phyloP scores from a whole-genome alignment of 2,113 vertebrate genomes.

The Ciconia stormi region DNA sequence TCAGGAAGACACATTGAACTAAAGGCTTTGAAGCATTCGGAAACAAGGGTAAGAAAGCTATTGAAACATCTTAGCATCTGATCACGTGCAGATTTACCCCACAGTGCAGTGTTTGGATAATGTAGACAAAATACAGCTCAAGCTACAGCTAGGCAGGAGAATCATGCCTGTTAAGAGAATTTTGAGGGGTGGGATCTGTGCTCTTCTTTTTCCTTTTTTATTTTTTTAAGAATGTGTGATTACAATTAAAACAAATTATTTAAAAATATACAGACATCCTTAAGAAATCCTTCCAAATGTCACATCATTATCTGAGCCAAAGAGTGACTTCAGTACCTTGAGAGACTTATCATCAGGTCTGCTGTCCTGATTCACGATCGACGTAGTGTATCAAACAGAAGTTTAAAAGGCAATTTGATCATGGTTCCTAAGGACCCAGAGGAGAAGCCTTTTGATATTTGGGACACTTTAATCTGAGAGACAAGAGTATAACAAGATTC shows the following conservation, averaged over 20 bases:
- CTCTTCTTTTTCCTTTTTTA: neutral
- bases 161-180: neutral
- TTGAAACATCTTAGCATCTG: neutral
- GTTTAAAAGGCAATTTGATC: neutral
- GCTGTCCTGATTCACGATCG: neutral
- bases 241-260: neutral
- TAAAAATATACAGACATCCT: neutral
- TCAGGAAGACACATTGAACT: neutral
- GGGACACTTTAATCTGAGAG: neutral
- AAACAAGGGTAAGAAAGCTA: neutral
- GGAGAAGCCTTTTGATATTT: neutral
- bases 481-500: neutral
- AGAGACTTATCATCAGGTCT: neutral
- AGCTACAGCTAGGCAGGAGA: neutral
- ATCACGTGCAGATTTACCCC: neutral
- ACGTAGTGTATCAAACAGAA: neutral
- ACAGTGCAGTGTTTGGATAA: neutral
- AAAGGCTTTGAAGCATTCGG: neutral
- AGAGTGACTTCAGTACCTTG: neutral
- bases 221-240: neutral
- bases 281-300: neutral
- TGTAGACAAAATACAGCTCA: neutral
- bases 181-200: neutral
- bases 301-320: neutral
- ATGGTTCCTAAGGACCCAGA: neutral